Conservation (phyloP, 2,888 invertebrate species). For the Teleiodes luculella region DNA sequence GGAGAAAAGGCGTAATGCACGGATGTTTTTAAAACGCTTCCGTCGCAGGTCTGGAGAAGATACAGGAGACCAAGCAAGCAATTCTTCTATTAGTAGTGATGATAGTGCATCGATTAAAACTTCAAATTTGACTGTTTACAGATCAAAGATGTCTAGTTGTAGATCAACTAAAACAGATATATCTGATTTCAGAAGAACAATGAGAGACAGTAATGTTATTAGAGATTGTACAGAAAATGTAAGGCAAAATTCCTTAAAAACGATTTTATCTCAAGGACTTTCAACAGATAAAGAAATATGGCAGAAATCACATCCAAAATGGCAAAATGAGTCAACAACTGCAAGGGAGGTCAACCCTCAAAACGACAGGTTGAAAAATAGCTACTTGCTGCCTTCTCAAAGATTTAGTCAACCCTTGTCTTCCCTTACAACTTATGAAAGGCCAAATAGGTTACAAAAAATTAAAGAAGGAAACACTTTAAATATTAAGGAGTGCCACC, state of each 20-base stretch:
- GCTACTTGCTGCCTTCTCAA: conserved; percentile 50
- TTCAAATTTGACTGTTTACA: conserved; percentile 34
- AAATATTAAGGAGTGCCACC: neutral
- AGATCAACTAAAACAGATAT: conserved; percentile 40
- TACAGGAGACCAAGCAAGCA: conserved; percentile 57
- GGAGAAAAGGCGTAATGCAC: conserved; percentile 46
- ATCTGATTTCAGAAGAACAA: conserved; percentile 31
- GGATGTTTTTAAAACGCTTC: conserved; percentile 38
- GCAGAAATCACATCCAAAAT: conserved; percentile 19
- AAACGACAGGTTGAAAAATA: conserved; percentile 51
- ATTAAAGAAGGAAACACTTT: conserved; percentile 8
- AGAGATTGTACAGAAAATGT: conserved; percentile 40
- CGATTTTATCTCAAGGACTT: conserved; percentile 29
- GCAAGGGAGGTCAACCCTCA: conserved; percentile 27
- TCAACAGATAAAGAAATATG: conserved; percentile 13
- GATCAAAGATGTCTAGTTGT: conserved; percentile 36
- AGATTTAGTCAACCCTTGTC: conserved; percentile 40
- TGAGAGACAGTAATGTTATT: conserved; percentile 36
- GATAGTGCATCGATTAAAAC: conserved; percentile 49
- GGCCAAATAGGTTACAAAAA: conserved; percentile 12
- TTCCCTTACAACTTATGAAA: conserved; percentile 18
- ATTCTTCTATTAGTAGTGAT: conserved; percentile 60
- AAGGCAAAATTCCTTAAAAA: conserved; percentile 38
- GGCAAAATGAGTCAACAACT: conserved; percentile 1
- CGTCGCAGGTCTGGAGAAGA: conserved; percentile 46